These are phyloP conservation scores for Plebejus melissa DNA, from an alignment of 2,888 invertebrate species.

Conservation along the genomic window DNA sequence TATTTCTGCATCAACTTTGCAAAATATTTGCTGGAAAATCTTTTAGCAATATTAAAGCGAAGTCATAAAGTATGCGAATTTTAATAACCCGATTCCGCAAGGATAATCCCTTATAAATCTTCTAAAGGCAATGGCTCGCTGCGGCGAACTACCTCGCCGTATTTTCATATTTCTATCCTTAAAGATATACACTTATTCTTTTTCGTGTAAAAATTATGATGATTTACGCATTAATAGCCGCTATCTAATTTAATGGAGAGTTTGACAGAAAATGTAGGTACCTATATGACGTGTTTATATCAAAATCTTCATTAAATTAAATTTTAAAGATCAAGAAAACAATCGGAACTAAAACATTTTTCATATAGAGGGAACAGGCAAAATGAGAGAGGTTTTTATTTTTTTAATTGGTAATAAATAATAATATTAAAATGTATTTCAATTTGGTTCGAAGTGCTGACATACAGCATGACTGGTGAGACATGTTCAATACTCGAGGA, in stretches of 20 bases:
- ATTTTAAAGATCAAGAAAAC: too few species aligned
- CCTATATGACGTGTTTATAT: not conserved
- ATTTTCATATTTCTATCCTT: slow-evolving; percentile 23
- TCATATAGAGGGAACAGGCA: too few species aligned
- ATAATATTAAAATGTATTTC: too few species aligned
- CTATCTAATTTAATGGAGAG: not conserved
- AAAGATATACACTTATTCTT: slow-evolving; percentile 17
- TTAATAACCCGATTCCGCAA: slow-evolving; percentile 35
- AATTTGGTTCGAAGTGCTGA: too few species aligned
- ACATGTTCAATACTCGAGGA: too few species aligned
- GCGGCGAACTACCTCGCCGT: slow-evolving; percentile 25
- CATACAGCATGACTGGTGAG: too few species aligned
- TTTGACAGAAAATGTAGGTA: not conserved
- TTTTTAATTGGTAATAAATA: too few species aligned
- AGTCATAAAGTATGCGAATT: slow-evolving; percentile 34
- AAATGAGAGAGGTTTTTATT: too few species aligned
- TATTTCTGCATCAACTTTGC: slow-evolving; percentile 26
- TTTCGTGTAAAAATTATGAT: not conserved
- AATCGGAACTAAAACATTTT: too few species aligned
- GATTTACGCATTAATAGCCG: not conserved
- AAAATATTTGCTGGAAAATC: slow-evolving; percentile 24
- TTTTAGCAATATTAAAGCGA: slow-evolving; percentile 27
- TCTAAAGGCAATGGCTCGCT: slow-evolving; percentile 32
- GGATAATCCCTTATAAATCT: slow-evolving; percentile 34
- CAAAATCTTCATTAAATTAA: too few species aligned